Base-by-base conservation (phyloP, 37 sponge, comb jelly and placozoan species). In the Diacarnus erythraeanus region DNA sequence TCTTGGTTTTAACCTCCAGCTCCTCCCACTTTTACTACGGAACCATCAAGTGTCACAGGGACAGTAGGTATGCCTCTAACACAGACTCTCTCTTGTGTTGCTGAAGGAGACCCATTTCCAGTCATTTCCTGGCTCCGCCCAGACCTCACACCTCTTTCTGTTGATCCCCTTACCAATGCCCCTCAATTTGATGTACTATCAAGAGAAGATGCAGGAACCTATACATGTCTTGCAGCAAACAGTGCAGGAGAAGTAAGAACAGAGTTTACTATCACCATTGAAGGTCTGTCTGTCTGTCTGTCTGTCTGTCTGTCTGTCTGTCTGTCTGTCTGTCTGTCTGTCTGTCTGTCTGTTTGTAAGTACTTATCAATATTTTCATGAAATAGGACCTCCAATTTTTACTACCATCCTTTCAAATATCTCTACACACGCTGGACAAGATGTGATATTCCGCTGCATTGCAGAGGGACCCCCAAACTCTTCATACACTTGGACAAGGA, bases 391-490 rank as follows among this genome's bases (percentile, higher is more conserved):
- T 18, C 82, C 87, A n/a, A 31, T 81, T 51, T 38, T 81, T 71
- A 87, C 77, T 6, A 40, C 31, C 29, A 34, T 47, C 33, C 87
- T 75, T 26, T 33, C 38, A 15, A 26, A 80, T 26, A 38, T 57
- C 10, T 38, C 35, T 20, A 54, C 59, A 2, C 9, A 29, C 21
- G 12, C 58, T 42, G 87, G 87, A 3, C 76, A 76, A 37, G 85
- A 85, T 23, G 79, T 77, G 3, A 22, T 21, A 4, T 65, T 85
- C 18, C 23, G 27, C 20, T 85, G 85, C 44, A 35, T 36, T 1
- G 85, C 85, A 2, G 74, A 44, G 23, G 85, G 85, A 31, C 78
- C 74, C 6, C 85, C 85, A 6, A 0, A n/a, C 8, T 79, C 85
- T 1, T 35, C 54, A 38, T 44, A 47, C 33, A 59, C 84, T 0